Evolutionary conservation across 2,797 vertebrate genomes (phyloP), one percentile per base, ranked within the genome.

Genomic region (Parotocinclus haroldoi): DNA sequence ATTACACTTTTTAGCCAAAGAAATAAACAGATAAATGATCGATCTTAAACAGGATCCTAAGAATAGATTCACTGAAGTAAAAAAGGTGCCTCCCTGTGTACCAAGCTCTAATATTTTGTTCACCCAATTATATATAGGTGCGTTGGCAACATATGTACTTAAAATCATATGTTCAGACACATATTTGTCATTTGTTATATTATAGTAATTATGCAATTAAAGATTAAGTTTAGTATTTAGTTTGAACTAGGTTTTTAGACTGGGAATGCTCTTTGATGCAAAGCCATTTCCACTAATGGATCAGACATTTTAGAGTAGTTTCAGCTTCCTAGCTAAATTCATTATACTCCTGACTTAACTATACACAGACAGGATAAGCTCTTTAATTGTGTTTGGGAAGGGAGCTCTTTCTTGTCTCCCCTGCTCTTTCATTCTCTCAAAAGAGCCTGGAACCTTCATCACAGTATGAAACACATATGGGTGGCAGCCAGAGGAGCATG

Each of bases 401-500:
- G 19, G 58, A 36, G n/a, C 60, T 51, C 39, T 63, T 51, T 42
- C 17, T 44, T 62, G 42, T 81, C 79, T 78, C 73, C 78, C 75
- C 69, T 78, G 77, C 57, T 4, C 62, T 73, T 65, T 68, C 54
- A 49, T 62, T 73, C 76, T 81, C 76, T 83, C 80, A 84, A 76
- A 80, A 82, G 80, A 81, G 77, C 77, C 74, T 72, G 77, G 69
- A 75, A 71, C 63, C 63, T 70, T 76, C 79, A 80, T 80, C 75
- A 75, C 74, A 82, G 79, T 79, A 63, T 86, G 82, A 87, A 85
- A 83, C 83, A 77, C 80, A 75, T 78, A 69, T 80, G 64, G 73
- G 79, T 68, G 58, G 66, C 67, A 49, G 71, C 81, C 79, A 74
- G 70, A 84, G 84, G 85, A 88, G 82, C 82, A 44, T 76, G 71